Base-by-base conservation (phyloP, 2,113 vertebrate genomes). In the Alexandromys fortis region DNA sequence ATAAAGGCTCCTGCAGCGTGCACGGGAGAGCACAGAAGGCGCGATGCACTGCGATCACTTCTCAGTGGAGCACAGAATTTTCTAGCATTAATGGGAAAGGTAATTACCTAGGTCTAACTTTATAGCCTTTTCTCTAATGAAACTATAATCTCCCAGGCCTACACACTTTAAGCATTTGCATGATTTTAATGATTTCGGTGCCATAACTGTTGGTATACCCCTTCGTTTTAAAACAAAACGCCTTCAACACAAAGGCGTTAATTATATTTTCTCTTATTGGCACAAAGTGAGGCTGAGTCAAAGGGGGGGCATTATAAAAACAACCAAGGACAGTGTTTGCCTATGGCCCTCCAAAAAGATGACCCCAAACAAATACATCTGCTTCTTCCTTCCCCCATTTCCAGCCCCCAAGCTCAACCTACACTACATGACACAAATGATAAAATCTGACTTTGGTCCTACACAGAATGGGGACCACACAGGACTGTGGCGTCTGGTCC, bases 51-150 rank as follows among this genome's bases (percentile, higher is more conserved):
- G 95, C 97, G 96, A 99, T 98, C 98, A 97, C 98, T 99, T 98
- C 98, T 99, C 98, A 99, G 98, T 98, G 98, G 98, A 99, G 98
- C 98, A 98, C 98, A 98, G 98, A 99, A 99, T 99, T 99, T 98
- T 99, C 94, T 0, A 98, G 98, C 98, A 99, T 99, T 99, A 99
- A 99, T 98, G 98, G 98, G 98, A 98, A 98, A 99, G 98, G 98
- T 99, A 99, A 99, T 99, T 98, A 99, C 98, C 98, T 98, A 98
- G 98, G 98, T 98, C 98, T 99, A 98, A 99, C 98, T 99, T 99
- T 99, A 99, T 99, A 98, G 98, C 98, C 98, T 99, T 98, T 98
- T 98, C 98, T 99, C 98, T 98, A 99, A 99, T 99, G 98, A 98
- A 99, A 99, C 98, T 97, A 99, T 99, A 98, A 99, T 99, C 98